Evolutionary conservation across 2,113 vertebrate genomes (phyloP).

Genomic region (Triplophysa rosa): DNA sequence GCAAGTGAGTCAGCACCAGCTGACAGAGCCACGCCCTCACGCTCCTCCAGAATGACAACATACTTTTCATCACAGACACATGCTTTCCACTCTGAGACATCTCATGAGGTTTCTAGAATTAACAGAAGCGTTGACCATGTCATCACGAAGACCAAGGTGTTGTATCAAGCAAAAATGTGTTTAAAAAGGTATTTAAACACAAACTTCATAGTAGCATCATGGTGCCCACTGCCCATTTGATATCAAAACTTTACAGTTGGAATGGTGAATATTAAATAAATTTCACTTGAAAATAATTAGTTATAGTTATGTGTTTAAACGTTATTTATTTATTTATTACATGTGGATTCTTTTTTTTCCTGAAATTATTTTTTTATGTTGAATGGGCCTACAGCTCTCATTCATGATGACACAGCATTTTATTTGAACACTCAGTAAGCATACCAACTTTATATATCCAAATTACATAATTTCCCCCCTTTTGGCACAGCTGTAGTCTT

Average conservation of each 20-base stretch:
- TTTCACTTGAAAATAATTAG: too few relatives aligned
- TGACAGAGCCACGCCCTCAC: constrained; percentile 42
- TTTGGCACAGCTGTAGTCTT: not conserved
- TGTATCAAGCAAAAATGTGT: too few relatives aligned
- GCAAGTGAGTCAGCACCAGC: constrained; percentile 61
- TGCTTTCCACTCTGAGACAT: not conserved
- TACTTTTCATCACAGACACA: not conserved
- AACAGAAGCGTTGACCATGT: not conserved
- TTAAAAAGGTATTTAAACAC: too few relatives aligned
- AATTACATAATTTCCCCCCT: not conserved
- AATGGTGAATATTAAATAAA: not conserved
- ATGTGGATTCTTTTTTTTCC: not conserved
- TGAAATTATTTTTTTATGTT: not conserved
- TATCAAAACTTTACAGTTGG: not conserved
- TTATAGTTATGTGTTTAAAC: too few relatives aligned
- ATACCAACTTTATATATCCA: not conserved
- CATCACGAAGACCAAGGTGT: not conserved
- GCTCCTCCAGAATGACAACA: constrained; percentile 11
- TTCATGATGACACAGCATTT: constrained; percentile 51
- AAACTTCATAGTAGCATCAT: too few relatives aligned
- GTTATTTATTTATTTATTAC: too few relatives aligned
- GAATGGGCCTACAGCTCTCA: not conserved
- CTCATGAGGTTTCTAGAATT: not conserved
- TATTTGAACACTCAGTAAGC: not conserved
- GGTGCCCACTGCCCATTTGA: not conserved